Conservation (phyloP, 2,797 vertebrate genomes). For the Taenioides sp. region DNA sequence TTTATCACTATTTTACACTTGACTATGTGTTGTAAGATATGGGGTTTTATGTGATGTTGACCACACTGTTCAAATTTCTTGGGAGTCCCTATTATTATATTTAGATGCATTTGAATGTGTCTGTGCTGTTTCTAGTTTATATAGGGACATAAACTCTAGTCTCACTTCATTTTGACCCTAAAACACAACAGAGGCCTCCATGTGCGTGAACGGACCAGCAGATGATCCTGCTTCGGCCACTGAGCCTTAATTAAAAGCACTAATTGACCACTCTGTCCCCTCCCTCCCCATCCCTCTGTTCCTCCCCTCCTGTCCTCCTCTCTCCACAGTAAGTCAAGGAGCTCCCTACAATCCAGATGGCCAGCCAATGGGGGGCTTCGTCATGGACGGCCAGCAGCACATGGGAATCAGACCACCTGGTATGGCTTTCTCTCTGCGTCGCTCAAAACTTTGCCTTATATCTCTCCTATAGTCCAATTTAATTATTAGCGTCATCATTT, state of each 20-base stretch:
- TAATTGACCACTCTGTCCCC: conserved; percentile 79
- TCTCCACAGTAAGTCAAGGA: conserved; percentile 97
- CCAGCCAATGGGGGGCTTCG: conserved; percentile 98
- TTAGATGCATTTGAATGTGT: conserved; percentile 48
- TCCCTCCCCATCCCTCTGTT: conserved; percentile 50
- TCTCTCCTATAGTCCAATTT: conserved; percentile 10
- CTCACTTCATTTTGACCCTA: conserved; percentile 35
- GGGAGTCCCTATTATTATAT: neutral
- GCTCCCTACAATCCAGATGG: conserved; percentile 98
- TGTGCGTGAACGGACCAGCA: conserved; percentile 67
- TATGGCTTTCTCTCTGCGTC: conserved; percentile 77
- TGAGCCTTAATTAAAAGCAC: conserved; percentile 83
- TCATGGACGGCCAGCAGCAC: conserved; percentile 99
- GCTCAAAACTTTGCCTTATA: conserved; percentile 35
- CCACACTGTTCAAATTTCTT: too few species aligned
- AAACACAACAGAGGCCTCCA: conserved; percentile 49
- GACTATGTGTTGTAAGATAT: too few species aligned
- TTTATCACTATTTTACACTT: too few species aligned
- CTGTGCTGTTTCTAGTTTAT: neutral
- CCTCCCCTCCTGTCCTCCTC: conserved; percentile 61
- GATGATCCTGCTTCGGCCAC: conserved; percentile 75
- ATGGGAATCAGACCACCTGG: conserved; percentile 99
- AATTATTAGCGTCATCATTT: conserved; percentile 5
- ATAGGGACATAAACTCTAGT: neutral
- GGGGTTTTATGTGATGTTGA: too few species aligned